Percentiles rank a stretch among this genome's conserved stretches.
Conservation (phyloP, 2,113 vertebrate species). For the Forbesichthys papilliferus region DNA sequence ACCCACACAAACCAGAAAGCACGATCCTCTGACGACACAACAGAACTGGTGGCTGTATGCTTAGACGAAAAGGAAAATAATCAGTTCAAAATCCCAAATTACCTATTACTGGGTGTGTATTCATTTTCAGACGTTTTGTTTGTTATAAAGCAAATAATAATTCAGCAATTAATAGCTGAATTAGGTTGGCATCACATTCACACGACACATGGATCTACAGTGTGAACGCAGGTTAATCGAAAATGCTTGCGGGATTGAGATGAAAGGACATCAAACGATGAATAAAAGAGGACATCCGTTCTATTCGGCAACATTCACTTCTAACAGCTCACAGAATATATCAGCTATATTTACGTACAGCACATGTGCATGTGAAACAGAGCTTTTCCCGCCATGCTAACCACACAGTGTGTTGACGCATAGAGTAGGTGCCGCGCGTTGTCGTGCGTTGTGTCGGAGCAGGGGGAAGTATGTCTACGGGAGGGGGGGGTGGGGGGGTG, state of each 20-base stretch:
- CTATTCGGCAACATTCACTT: not conserved
- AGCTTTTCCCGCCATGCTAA: too few relatives aligned
- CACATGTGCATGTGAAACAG: not conserved
- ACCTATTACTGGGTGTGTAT: too few relatives aligned
- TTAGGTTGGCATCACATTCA: too few relatives aligned
- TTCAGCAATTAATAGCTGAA: too few relatives aligned
- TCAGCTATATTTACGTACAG: not conserved
- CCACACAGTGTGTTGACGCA: too few relatives aligned
- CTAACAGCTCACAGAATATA: not conserved
- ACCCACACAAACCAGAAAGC: conserved; percentile 28
- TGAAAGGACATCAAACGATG: not conserved
- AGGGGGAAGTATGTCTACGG: conserved; percentile 53
- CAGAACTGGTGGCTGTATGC: not conserved
- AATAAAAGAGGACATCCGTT: not conserved
- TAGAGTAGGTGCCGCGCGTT: too few relatives aligned
- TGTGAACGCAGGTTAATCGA: not conserved
- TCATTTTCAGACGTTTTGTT: too few relatives aligned
- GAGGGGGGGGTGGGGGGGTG: conserved; percentile 50
- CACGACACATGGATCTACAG: not conserved
- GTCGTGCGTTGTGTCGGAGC: conserved; percentile 6
- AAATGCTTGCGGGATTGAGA: not conserved
- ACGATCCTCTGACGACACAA: not conserved
- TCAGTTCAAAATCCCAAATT: not conserved
- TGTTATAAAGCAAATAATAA: too few relatives aligned
- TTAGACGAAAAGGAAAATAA: not conserved